Evolutionary conservation across 1,140 invertebrate genomes (phyloP).

Genomic region (Drosophila kikkawai): DNA sequence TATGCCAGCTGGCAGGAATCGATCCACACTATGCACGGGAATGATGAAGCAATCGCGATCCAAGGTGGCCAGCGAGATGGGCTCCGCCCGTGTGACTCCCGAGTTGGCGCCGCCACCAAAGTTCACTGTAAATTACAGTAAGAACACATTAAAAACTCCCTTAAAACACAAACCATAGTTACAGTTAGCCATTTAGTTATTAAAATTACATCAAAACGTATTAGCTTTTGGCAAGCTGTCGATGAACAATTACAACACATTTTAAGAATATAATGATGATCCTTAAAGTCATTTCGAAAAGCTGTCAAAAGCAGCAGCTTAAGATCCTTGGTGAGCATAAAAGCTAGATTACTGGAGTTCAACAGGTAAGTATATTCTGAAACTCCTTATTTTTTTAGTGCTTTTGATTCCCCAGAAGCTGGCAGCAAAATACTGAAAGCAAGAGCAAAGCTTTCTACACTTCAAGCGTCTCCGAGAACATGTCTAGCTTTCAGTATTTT

Average conservation of each 20-base stretch:
- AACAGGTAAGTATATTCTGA: not conserved
- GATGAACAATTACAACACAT: conserved; percentile 24
- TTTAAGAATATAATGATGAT: conserved; percentile 18
- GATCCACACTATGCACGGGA: conserved; percentile 92
- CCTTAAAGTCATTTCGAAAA: not conserved
- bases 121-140: conserved; percentile 65
- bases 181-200: conserved; percentile 28
- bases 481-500: conserved; percentile 78
- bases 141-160: not conserved
- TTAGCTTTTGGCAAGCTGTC: conserved; percentile 39
- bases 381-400: conserved; percentile 13
- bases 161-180: not conserved
- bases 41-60: conserved; percentile 96
- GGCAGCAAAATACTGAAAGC: conserved; percentile 59
- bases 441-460: conserved; percentile 52
- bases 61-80: conserved; percentile 90
- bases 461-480: conserved; percentile 55
- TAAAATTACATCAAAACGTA: conserved; percentile 14
- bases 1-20: conserved; percentile 94
- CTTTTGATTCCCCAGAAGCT: conserved; percentile 22
- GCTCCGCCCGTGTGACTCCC: conserved; percentile 86
- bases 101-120: conserved; percentile 66
- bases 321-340: conserved; percentile 20
- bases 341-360: conserved; percentile 2
- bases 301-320: conserved; percentile 21